A percentile compares a stretch with the other conserved stretches of the same genome.
These are phyloP conservation scores for Strix aluco DNA, from an alignment of 2,113 vertebrate genomes.

Conservation along the genomic window DNA sequence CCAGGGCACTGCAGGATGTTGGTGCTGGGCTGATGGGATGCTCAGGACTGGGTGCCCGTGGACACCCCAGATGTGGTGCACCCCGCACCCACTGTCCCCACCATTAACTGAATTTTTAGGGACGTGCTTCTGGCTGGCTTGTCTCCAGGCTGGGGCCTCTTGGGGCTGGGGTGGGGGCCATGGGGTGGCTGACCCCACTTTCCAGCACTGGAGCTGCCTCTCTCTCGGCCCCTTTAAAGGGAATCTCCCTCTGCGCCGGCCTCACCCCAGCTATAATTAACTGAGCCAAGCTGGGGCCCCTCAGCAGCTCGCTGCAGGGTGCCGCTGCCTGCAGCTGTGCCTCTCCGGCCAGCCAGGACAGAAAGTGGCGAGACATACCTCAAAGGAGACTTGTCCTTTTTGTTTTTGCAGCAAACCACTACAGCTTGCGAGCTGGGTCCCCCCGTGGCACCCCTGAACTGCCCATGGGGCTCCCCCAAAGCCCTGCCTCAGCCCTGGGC, in stretches of 20 bases:
- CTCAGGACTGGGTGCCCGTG: not conserved
- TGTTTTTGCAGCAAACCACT: not conserved
- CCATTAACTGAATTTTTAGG: not conserved
- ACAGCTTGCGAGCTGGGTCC: rapidly evolving
- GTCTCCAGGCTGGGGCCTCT: not conserved
- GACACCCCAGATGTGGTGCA: not conserved
- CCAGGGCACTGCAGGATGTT: rapidly evolving
- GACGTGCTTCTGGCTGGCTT: rapidly evolving
- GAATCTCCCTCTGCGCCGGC: not conserved
- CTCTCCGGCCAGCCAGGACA: not conserved
- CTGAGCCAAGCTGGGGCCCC: conserved; percentile 16
- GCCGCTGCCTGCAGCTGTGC: not conserved
- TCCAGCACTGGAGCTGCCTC: not conserved
- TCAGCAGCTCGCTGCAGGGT: not conserved
- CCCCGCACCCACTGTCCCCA: not conserved
- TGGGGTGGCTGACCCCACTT: rapidly evolving
- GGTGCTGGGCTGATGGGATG: not conserved
- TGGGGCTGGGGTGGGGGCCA: no score
- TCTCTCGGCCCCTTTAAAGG: conserved; percentile 44
- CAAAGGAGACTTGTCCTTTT: not conserved
- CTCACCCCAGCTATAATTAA: conserved; percentile 54
- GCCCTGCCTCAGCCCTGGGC: not conserved
- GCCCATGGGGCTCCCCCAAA: not conserved
- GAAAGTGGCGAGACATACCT: not conserved
- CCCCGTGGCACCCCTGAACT: rapidly evolving